phyloP scores from a whole-genome alignment of 2,888 invertebrate species.

The Tyria jacobaeae region DNA sequence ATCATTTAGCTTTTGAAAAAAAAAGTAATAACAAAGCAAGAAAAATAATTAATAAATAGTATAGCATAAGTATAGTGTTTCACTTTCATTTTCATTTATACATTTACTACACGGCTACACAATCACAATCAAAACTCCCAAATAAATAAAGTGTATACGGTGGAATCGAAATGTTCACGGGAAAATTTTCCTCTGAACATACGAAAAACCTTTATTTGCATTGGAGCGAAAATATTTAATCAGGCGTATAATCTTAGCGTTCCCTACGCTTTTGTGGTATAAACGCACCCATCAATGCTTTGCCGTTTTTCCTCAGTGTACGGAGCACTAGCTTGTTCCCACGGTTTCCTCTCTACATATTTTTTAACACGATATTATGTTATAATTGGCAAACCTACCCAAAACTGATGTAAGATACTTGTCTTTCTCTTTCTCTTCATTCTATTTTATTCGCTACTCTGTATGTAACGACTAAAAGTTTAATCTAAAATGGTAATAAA shows the following conservation, averaged over 20 bases:
- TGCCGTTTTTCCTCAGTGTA: slow-evolving; percentile 40
- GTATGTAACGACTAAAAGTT: neutral
- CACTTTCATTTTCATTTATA: neutral
- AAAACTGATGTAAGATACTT: neutral
- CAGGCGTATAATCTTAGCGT: slow-evolving; percentile 83
- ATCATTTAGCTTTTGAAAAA: no score
- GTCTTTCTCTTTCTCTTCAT: neutral
- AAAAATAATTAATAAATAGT: no score
- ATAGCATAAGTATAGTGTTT: neutral
- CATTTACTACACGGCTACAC: slow-evolving; percentile 27
- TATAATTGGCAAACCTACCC: neutral
- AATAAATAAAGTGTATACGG: slow-evolving; percentile 54
- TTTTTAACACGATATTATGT: slow-evolving; percentile 4
- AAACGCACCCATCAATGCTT: slow-evolving; percentile 62
- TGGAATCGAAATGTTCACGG: slow-evolving; percentile 66
- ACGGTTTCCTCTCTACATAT: neutral
- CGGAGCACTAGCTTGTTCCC: slow-evolving; percentile 2
- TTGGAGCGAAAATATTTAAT: slow-evolving; percentile 85
- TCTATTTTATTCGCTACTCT: no score
- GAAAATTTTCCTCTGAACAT: slow-evolving; percentile 62
- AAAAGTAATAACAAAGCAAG: no score
- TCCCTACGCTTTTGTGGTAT: slow-evolving; percentile 75
- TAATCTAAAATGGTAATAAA: no score
- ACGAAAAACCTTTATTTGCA: slow-evolving; percentile 76
- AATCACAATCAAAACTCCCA: slow-evolving; percentile 52